Base-by-base conservation (phyloP, 2,888 invertebrate genomes). In the Pemphredon lugubris region DNA sequence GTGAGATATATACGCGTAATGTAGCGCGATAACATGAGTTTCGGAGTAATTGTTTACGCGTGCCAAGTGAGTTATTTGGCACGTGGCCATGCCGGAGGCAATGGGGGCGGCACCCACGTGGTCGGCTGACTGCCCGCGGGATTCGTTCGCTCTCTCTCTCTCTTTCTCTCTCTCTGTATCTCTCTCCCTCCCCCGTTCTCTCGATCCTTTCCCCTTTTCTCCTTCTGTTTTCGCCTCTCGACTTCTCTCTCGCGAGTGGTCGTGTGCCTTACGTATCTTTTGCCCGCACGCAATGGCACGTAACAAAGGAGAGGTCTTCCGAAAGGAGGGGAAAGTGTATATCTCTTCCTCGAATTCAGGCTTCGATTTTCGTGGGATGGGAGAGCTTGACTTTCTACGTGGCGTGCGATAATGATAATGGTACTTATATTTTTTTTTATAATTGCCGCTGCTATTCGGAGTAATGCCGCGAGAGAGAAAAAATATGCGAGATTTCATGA, bases 1-100 rank as follows among this genome's bases (percentile, higher is more conserved):
- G 63, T 58, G 68, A 81, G 71, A 83, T 81, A 77, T 77, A 73
- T 68, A 79, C 74, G 80, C 76, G 83, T 81, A 83, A 85, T 81
- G 79, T 80, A 79, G 83, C 79, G 80, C 77, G 84, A 86, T 86
- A 86, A 83, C 83, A 80, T 77, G 82, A 83, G 81, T 83, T 84
- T 82, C 76, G 73, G 82, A 83, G 83, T 87, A 87, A 88, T 88
- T 88, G 87, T 88, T 88, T 87, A 87, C 86, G 86, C 84, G 86
- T 87, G 88, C 88, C 87, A 88, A 87, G 84, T 83, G 86, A 86
- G 84, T 87, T 85, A 86, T 87, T 88, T 88, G 87, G 87, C 85
- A 82, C 82, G 79, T 78, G 82, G 83, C 87, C 87, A 83, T 47
- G 66, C 48, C 57, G 63, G 57, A 66, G 50, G 58, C 58, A 59